Conservation (phyloP, 2,113 vertebrate species). For the Rhabdornis inornatus region DNA sequence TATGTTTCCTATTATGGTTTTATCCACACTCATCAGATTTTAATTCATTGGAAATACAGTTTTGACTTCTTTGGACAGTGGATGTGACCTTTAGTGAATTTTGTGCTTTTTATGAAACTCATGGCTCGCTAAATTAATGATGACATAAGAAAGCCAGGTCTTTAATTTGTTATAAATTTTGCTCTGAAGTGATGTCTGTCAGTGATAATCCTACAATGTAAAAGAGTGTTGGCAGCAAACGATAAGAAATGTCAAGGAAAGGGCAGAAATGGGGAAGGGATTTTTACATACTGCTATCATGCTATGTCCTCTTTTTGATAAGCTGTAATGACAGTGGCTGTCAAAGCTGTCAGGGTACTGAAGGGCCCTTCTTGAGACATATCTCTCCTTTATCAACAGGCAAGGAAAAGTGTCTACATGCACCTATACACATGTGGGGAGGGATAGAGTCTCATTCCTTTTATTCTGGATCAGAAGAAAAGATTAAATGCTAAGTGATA, state of each 20-base stretch:
- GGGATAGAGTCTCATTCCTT: background rate
- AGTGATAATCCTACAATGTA: background rate
- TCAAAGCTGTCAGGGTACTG: slow-evolving; percentile 52
- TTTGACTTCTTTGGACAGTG: background rate
- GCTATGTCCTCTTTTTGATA: slow-evolving; percentile 44
- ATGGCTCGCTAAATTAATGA: background rate
- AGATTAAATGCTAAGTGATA: background rate
- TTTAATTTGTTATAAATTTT: slow-evolving; percentile 39
- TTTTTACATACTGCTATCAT: slow-evolving; percentile 24
- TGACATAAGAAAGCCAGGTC: background rate
- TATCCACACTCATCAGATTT: background rate
- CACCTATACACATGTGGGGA: background rate
- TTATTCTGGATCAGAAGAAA: background rate
- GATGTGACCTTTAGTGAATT: background rate
- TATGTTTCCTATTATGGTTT: background rate
- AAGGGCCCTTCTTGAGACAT: background rate
- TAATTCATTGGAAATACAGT: background rate
- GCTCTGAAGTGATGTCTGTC: background rate
- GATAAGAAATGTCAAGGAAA: slow-evolving; percentile 37
- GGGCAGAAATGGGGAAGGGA: background rate
- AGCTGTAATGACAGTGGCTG: slow-evolving; percentile 46
- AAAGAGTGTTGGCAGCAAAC: background rate
- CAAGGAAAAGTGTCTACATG: background rate
- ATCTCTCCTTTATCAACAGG: slow-evolving; percentile 2
- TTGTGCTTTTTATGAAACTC: background rate